Conservation (phyloP, 1,140 invertebrate species). For the Stenopsyche tienmushanensis region DNA sequence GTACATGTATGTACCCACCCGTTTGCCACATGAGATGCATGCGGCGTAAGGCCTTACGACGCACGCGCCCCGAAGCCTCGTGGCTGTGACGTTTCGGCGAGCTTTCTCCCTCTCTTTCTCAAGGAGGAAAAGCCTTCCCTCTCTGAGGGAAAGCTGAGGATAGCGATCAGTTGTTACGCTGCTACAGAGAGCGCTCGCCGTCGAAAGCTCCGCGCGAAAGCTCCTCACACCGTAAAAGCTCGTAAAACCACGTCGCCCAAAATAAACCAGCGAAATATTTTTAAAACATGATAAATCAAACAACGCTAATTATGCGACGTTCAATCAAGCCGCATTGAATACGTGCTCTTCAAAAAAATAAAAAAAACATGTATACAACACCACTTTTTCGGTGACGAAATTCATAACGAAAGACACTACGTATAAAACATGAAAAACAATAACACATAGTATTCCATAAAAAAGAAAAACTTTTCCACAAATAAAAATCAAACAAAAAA, state of each 20-base stretch:
- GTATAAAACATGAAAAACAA: constrained; percentile 13
- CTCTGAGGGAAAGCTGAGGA: constrained; percentile 12
- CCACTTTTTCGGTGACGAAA: constrained; percentile 7
- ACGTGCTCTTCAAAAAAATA: constrained; percentile 4
- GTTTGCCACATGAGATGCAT: constrained; percentile 23
- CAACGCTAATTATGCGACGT: background rate
- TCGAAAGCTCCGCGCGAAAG: background rate
- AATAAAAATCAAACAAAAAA: background rate
- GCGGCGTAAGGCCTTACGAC: constrained; percentile 8
- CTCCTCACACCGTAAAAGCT: background rate
- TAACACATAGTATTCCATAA: constrained; percentile 4
- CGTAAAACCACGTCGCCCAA: background rate
- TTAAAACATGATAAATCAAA: background rate
- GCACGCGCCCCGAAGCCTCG: constrained; percentile 23
- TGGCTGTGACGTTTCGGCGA: constrained; percentile 23
- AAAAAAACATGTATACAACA: constrained; percentile 1
- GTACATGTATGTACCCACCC: too few species aligned
- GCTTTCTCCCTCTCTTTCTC: background rate
- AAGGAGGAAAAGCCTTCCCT: background rate
- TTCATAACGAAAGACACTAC: background rate
- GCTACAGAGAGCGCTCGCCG: background rate
- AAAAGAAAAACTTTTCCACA: background rate
- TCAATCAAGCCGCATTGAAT: too few species aligned
- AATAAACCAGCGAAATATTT: too few species aligned
- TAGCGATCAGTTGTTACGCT: constrained; percentile 24